Evolutionary conservation across 2,888 invertebrate genomes (phyloP), one percentile per base, ranked within the genome.

Genomic region (Pterobdella sp.): DNA sequence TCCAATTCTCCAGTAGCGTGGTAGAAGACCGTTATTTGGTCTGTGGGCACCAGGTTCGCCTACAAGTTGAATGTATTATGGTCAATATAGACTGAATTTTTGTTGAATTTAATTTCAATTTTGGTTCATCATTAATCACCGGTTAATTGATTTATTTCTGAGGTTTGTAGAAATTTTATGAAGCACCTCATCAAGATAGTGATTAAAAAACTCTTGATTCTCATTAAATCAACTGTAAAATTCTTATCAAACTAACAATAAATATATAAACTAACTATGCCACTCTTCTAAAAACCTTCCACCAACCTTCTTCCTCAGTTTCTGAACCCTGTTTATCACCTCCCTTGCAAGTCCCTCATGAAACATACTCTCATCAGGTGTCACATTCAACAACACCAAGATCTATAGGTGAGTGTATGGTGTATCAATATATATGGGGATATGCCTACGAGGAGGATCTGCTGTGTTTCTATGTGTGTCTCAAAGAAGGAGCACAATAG

Each of bases 341-440:
- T 99, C 98, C 74, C 97, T 88, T 0, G 96, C 92, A 34, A 92
- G 87, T 10, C 98, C 98, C 86, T 98, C 97, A 81, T 95, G 92
- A 76, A 92, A 86, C 89, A 96, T 90, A 35, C 90, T 88, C 80
- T 92, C 90, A 82, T 94, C 94, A 1, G 92, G 92, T 0, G 90
- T 90, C 72, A 93, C 88, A 82, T 97, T 92, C 78, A 98, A 84
- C 72, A 98, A 85, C 69, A 98, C 90, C 68, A 98, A 86, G 1
- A 94, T 75, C 77, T 78, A 34, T 3, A 22, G n/a, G 65, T 14
- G 35, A 14, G 65, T 14, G 35, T 3, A 2, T 29, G 32, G 35
- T 3, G 65, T 35, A 29, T 3, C 4, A 14, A 29, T 14, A 34
- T 65, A 34, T 7, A 29, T 56, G 60, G 60, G n/a, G 4, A 26